phyloP scores from a whole-genome alignment of 2,113 vertebrate genomes.

The Myodes glareolus region DNA sequence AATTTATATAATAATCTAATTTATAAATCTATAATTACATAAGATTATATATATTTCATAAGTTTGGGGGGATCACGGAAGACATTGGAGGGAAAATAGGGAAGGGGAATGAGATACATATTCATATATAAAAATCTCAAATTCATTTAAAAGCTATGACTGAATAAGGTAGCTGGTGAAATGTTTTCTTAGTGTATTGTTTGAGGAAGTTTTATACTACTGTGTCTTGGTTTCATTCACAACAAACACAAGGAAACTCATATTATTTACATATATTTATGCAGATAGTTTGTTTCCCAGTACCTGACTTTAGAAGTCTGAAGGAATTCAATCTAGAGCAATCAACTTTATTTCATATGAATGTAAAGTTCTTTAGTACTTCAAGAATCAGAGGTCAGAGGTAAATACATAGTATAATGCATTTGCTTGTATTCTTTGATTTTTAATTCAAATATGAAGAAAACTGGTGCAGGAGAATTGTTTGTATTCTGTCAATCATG shows the following conservation, averaged over 20 bases:
- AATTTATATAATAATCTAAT: neutral
- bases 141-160: neutral
- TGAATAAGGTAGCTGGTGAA: neutral
- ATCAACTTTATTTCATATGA: neutral
- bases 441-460: slow-evolving; percentile 37
- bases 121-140: neutral
- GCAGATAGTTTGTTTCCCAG: neutral
- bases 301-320: neutral
- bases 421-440: slow-evolving; percentile 13
- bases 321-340: slow-evolving; percentile 35
- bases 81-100: neutral
- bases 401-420: neutral
- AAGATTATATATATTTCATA: neutral
- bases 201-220: neutral
- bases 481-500: too few species aligned
- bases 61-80: neutral
- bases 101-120: neutral
- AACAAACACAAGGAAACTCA: slow-evolving; percentile 2
- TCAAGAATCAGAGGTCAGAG: neutral
- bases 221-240: neutral
- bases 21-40: neutral
- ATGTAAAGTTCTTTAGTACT: neutral
- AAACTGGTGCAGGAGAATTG: too few species aligned
- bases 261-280: neutral
- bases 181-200: slow-evolving; percentile 25